Percentiles rank a stretch among this genome's conserved stretches.
These are phyloP conservation scores for Trematomus loennbergii DNA, from an alignment of 2,113 vertebrate species.

Conservation along the genomic window DNA sequence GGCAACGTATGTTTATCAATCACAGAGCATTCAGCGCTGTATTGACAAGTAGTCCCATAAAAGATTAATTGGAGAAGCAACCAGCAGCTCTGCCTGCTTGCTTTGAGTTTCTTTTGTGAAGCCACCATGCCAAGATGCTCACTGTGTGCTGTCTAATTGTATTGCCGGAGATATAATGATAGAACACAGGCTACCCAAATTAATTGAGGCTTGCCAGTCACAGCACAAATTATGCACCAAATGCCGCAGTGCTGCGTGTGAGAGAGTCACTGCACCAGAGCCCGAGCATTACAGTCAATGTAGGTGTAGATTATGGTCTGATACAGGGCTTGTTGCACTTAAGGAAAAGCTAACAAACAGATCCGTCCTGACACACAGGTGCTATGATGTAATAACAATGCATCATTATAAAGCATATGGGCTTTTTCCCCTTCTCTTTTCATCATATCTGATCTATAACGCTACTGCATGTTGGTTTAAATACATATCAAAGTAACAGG, in stretches of 20 bases:
- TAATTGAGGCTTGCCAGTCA: conserved; percentile 81
- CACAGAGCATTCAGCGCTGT: conserved; percentile 28
- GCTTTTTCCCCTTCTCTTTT: conserved; percentile 10
- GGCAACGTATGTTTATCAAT: conserved; percentile 41
- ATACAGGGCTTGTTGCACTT: conserved; percentile 27
- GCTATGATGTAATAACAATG: conserved; percentile 1
- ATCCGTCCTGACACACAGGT: conserved; percentile 9
- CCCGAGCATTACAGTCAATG: conserved; percentile 50
- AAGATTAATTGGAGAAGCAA: conserved; percentile 60
- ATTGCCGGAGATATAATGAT: conserved; percentile 73
- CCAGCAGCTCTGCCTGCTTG: conserved; percentile 49
- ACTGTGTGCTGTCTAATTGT: conserved; percentile 74
- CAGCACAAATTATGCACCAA: conserved; percentile 79
- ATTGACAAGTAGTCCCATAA: conserved; percentile 60
- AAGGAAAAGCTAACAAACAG: conserved; percentile 35
- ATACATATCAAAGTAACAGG: conserved; percentile 46
- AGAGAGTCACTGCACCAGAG: conserved; percentile 73
- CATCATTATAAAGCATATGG: conserved; percentile 24
- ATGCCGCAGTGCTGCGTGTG: conserved; percentile 71
- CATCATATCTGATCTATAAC: conserved; percentile 20
- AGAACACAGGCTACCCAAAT: conserved; percentile 77
- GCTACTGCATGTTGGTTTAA: conserved; percentile 9
- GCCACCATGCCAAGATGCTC: conserved; percentile 59
- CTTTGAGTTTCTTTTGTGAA: conserved; percentile 66
- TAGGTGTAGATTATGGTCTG: conserved; percentile 61